A percentile compares a stretch with the other conserved stretches of the same genome.
phyloP scores from a whole-genome alignment of 2,888 invertebrate genomes.

The Cantharis rustica region DNA sequence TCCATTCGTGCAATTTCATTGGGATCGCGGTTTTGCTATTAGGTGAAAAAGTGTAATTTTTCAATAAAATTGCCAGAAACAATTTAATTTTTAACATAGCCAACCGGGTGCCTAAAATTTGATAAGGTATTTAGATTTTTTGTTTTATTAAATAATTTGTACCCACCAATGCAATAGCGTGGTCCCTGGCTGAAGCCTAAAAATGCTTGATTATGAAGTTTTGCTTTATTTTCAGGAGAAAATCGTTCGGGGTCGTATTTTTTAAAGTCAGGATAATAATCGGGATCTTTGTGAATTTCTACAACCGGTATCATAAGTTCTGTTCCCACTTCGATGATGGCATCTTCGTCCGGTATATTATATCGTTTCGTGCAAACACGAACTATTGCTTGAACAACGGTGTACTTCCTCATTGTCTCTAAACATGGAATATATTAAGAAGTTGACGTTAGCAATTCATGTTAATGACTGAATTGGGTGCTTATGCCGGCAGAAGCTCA shows the following conservation, averaged over 20 bases:
- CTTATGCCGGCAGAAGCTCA: too few species aligned
- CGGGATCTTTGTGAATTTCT: slow-evolving; percentile 43
- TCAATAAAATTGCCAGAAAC: slow-evolving; percentile 32
- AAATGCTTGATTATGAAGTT: slow-evolving; percentile 60
- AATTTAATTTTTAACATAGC: slow-evolving; percentile 38
- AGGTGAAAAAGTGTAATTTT: slow-evolving; percentile 30
- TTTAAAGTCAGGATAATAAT: slow-evolving; percentile 60
- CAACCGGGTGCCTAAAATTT: slow-evolving; percentile 36
- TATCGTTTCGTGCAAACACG: slow-evolving; percentile 41
- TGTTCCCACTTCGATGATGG: slow-evolving; percentile 37
- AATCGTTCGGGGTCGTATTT: slow-evolving; percentile 68
- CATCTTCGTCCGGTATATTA: slow-evolving; percentile 39
- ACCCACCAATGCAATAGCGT: slow-evolving; percentile 61
- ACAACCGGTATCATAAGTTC: slow-evolving; percentile 38
- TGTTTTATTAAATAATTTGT: neutral
- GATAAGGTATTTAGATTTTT: neutral
- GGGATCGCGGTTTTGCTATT: slow-evolving; percentile 17
- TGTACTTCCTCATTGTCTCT: slow-evolving; percentile 47
- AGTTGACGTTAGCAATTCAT: too few species aligned
- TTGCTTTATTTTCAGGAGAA: slow-evolving; percentile 58
- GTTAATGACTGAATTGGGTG: too few species aligned
- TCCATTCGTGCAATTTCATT: neutral
- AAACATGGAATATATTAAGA: slow-evolving; percentile 18
- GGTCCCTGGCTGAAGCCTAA: slow-evolving; percentile 65
- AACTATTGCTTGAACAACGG: slow-evolving; percentile 40